Base-by-base conservation (phyloP, 2,113 vertebrate genomes). In the Strigops habroptila region DNA sequence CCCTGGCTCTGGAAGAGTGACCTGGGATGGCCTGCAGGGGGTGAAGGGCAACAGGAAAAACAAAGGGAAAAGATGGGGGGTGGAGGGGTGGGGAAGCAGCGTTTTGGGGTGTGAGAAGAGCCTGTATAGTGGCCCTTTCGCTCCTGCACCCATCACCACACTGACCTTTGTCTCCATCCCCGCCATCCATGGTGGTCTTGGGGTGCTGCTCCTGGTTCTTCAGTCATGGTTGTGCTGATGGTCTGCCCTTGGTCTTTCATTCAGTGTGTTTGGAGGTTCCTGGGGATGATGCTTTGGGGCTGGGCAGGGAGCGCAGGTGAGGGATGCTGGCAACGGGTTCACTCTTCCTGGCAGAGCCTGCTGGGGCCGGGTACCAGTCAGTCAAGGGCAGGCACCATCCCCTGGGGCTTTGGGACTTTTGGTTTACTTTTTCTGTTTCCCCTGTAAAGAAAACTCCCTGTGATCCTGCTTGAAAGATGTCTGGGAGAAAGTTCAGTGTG, bases 391-490 rank as follows among this genome's bases (percentile, higher is more conserved):
- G 23, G n/a, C 39, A 16, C 74, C 11, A 39, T 51, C 63, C 51
- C 73, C 60, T 4, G 65, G 79, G 16, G 51, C 88, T 75, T 7
- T 9, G 55, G 23, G 43, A 14, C 9, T 71, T 88, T 49, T 15
- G 39, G 12, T 41, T 49, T 64, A 55, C 18, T 65, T 52, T 59
- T 10, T 16, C 10, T 10, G 14, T 15, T 22, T 33, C 95, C n/a
- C 41, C 3, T 1, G 64, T 62, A 39, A 93, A 82, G 86, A 53
- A 82, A 82, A 89, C 8, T 48, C 9, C 28, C 87, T 30, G 65
- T 12, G 85, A 69, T 93, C 63, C 74, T 68, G 81, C n/a, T 31
- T 80, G 88, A 78, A 83, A 93, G 92, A 84, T 68, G 95, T 64
- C 91, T 74, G 73, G 95, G 86, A 96, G 91, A 79, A 82, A 41